These are phyloP conservation scores for Nematolebias whitei DNA, from an alignment of 2,113 vertebrate genomes.

Conservation along the genomic window DNA sequence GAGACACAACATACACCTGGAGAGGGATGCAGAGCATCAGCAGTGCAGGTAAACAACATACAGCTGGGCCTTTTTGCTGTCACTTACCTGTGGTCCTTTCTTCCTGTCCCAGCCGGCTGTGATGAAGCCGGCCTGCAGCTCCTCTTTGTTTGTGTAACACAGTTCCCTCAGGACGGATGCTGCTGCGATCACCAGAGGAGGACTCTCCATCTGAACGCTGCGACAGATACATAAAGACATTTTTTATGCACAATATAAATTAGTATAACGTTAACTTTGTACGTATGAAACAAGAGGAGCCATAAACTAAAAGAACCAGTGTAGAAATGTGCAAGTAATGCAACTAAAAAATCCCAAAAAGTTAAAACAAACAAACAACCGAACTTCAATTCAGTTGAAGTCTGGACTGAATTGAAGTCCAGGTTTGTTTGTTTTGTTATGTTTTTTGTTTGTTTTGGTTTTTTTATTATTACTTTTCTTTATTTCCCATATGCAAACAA, in stretches of 20 bases:
- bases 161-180: conserved; percentile 72
- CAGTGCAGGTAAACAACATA: neutral
- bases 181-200: conserved; percentile 75
- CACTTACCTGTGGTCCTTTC: conserved; percentile 73
- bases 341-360: no score
- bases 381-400: no score
- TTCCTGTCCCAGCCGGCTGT: conserved; percentile 81
- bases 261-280: no score
- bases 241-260: neutral
- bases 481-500: no score
- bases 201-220: conserved; percentile 78
- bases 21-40: neutral
- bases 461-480: no score
- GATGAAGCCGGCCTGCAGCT: conserved; percentile 79
- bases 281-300: no score
- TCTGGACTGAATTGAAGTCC: no score
- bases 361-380: no score
- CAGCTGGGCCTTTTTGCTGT: neutral
- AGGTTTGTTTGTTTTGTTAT: no score
- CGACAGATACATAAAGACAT: neutral
- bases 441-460: no score
- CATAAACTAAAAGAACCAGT: no score
- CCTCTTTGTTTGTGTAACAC: conserved; percentile 76
- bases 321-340: no score
- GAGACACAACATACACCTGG: conserved; percentile 76